Conservation (phyloP, 2,888 invertebrate species). For the Heteromurus nitidus region DNA sequence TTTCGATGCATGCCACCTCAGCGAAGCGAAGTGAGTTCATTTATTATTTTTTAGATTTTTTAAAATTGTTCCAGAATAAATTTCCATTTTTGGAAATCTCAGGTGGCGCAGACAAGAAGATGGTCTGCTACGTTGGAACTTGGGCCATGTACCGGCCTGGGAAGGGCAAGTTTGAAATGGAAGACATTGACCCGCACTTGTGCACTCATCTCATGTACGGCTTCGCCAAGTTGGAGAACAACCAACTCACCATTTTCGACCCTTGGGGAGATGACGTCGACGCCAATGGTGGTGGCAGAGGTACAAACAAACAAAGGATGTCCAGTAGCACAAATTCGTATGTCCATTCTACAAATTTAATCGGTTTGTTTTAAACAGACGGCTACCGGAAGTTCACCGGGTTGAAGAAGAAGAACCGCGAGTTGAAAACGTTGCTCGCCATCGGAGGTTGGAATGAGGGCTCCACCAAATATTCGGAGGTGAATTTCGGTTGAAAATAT, state of each 20-base stretch:
- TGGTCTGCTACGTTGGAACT: constrained; percentile 75
- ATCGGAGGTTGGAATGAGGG: constrained; percentile 76
- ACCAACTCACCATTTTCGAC: constrained; percentile 74
- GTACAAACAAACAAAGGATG: too few species aligned
- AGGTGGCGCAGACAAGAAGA: constrained; percentile 51
- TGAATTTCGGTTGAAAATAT: constrained; percentile 39
- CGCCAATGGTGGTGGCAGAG: constrained; percentile 74
- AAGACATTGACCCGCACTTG: constrained; percentile 75
- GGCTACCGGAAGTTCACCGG: constrained; percentile 74
- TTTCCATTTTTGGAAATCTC: neutral
- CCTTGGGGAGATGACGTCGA: constrained; percentile 75
- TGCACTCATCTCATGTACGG: constrained; percentile 75
- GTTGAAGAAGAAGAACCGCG: constrained; percentile 74
- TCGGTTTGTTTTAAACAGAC: neutral
- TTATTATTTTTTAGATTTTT: constrained; percentile 19
- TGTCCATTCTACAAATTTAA: too few species aligned
- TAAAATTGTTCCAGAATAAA: neutral
- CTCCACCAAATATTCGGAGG: constrained; percentile 74
- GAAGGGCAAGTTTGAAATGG: constrained; percentile 74
- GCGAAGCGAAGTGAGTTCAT: constrained; percentile 46
- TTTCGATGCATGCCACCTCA: constrained; percentile 2
- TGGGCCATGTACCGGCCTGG: constrained; percentile 74
- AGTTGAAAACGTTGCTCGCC: constrained; percentile 74
- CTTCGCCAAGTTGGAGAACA: constrained; percentile 74
- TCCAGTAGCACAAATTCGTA: too few species aligned